These are phyloP conservation scores for Melitaea cinxia DNA, from an alignment of 1,140 invertebrate genomes.

Conservation along the genomic window DNA sequence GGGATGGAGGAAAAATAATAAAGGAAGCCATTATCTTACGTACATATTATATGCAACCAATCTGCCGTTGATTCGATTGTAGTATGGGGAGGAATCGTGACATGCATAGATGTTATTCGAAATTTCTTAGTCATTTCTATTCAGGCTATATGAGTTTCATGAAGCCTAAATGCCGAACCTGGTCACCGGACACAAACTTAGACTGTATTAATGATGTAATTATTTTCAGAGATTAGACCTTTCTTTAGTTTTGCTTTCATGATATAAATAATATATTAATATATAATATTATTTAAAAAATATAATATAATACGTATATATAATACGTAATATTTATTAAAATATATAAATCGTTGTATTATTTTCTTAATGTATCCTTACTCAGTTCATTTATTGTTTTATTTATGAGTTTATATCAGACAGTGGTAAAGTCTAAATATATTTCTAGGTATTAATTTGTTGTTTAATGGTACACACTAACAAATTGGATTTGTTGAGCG, in stretches of 20 bases:
- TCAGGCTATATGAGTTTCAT: conserved; percentile 35
- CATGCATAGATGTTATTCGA: conserved; percentile 46
- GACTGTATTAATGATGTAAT: conserved; percentile 37
- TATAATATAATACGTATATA: too few species aligned
- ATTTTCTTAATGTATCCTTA: too few species aligned
- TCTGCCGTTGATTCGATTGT: conserved; percentile 46
- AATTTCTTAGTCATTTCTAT: conserved; percentile 60
- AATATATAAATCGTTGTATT: too few species aligned
- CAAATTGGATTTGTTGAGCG: too few species aligned
- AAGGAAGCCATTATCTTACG: conserved; percentile 61
- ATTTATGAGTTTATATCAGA: too few species aligned
- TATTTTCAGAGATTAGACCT: conserved; percentile 41
- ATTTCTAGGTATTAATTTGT: too few species aligned
- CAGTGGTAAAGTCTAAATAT: too few species aligned
- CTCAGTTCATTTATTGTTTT: too few species aligned
- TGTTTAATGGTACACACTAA: too few species aligned
- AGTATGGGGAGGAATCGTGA: conserved; percentile 48
- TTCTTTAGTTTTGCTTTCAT: not conserved
- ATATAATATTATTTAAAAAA: too few species aligned
- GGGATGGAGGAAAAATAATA: conserved; percentile 45
- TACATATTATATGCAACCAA: conserved; percentile 52
- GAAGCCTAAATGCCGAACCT: conserved; percentile 59
- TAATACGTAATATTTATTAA: too few species aligned
- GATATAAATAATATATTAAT: too few species aligned
- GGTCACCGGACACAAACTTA: conserved; percentile 40